Conservation (phyloP, 2,888 invertebrate species). For the Crossocerus cetratus region DNA sequence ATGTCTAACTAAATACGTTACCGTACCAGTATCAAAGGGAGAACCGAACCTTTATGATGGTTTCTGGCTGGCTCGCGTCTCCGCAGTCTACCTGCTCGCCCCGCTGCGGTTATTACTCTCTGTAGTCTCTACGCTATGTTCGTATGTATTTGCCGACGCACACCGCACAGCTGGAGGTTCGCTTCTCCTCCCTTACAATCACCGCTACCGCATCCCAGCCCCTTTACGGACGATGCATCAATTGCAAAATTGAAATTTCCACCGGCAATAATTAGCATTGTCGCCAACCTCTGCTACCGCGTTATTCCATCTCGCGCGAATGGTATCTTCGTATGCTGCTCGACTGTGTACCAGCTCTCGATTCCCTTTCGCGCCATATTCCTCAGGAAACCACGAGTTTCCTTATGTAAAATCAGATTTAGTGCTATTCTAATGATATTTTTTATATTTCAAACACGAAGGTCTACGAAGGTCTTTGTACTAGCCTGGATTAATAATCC, state of each 20-base stretch:
- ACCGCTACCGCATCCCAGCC: slow-evolving; percentile 22
- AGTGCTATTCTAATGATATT: no score
- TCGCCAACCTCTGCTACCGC: slow-evolving; percentile 53
- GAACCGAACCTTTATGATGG: slow-evolving; percentile 75
- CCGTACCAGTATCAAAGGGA: slow-evolving; percentile 73
- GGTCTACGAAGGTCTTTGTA: no score
- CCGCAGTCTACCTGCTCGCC: slow-evolving; percentile 65
- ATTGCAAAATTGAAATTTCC: slow-evolving; percentile 72
- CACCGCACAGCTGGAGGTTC: slow-evolving; percentile 20
- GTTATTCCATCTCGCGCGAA: no score
- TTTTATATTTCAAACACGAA: no score
- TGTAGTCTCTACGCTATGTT: slow-evolving; percentile 18
- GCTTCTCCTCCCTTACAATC: slow-evolving; percentile 37
- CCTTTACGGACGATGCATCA: slow-evolving; percentile 65
- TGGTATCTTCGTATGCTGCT: no score
- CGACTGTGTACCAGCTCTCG: no score
- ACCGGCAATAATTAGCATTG: slow-evolving; percentile 70
- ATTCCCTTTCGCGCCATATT: no score
- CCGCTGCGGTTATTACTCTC: slow-evolving; percentile 60
- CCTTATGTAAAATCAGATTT: no score
- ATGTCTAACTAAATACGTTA: slow-evolving; percentile 75
- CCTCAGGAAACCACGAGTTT: no score
- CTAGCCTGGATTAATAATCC: no score
- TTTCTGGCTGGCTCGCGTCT: slow-evolving; percentile 72
- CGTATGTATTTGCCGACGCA: background rate